Percentiles rank a stretch among this genome's conserved stretches.
These are phyloP conservation scores for Aphidius gifuensis DNA, from an alignment of 1,140 invertebrate genomes.

Conservation along the genomic window DNA sequence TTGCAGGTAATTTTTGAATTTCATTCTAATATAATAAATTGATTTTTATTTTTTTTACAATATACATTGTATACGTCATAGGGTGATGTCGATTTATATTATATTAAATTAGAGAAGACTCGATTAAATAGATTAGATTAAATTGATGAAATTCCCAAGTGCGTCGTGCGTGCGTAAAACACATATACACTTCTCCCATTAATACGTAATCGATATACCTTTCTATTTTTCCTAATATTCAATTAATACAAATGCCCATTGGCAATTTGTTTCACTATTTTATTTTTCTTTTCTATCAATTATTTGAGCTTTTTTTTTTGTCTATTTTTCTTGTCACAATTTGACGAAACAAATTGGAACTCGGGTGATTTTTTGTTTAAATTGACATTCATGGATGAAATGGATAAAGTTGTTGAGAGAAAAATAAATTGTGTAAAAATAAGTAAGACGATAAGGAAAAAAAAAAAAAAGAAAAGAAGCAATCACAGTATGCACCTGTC, in stretches of 20 bases:
- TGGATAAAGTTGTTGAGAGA: no score
- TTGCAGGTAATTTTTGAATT: no score
- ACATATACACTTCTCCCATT: conserved; percentile 7
- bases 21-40: no score
- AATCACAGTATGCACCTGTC: conserved; percentile 27
- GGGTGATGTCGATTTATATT: no score
- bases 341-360: not conserved
- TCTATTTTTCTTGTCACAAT: conserved; percentile 5
- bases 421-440: no score
- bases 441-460: no score
- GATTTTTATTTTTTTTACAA: no score
- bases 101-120: not conserved
- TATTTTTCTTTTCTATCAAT: not conserved
- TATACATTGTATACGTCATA: no score
- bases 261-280: conserved; percentile 13
- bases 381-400: no score
- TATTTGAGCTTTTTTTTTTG: conserved; percentile 13
- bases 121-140: conserved; percentile 17
- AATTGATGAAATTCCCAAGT: conserved; percentile 7
- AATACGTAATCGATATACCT: conserved; percentile 16
- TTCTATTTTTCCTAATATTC: conserved; percentile 1
- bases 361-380: not conserved
- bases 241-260: conserved; percentile 20
- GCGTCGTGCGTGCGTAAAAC: conserved; percentile 11
- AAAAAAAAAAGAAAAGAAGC: conserved; percentile 6